These are phyloP conservation scores for Ceuthmochares aereus DNA, from an alignment of 2,113 vertebrate genomes.

Conservation along the genomic window DNA sequence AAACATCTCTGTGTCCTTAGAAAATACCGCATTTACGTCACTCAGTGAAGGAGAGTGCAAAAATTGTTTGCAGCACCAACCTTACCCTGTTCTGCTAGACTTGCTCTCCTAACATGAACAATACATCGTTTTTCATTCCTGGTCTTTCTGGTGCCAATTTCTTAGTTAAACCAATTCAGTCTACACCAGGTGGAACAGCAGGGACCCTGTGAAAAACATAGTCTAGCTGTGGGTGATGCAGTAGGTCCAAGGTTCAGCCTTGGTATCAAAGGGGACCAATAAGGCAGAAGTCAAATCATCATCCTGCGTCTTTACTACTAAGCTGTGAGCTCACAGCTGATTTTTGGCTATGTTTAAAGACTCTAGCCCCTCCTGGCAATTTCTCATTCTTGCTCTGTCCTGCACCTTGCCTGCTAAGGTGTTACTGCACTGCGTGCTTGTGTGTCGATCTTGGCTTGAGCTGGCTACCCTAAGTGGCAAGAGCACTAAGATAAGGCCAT, in stretches of 20 bases:
- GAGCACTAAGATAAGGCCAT: background rate
- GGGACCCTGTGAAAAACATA: background rate
- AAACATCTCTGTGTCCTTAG: background rate
- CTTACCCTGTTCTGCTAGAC: background rate
- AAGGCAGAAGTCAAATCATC: background rate
- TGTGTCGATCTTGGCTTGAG: rapidly evolving
- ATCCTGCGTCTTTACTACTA: background rate
- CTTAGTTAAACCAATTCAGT: background rate
- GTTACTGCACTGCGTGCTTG: background rate
- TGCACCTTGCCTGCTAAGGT: background rate
- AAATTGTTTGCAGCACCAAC: background rate
- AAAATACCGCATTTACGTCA: background rate
- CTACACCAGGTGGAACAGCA: background rate
- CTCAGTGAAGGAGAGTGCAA: background rate
- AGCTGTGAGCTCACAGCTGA: background rate
- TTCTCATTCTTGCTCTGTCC: background rate
- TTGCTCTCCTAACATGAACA: background rate
- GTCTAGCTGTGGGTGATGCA: background rate
- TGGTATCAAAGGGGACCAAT: background rate
- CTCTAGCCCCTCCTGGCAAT: background rate
- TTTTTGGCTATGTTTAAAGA: background rate
- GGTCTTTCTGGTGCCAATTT: background rate
- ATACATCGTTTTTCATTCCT: background rate
- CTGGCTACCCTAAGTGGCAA: background rate
- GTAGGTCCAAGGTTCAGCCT: background rate